A percentile compares a stretch with the other conserved stretches of the same genome.
phyloP scores from a whole-genome alignment of 2,888 invertebrate species.

The Priapulus caudatus region DNA sequence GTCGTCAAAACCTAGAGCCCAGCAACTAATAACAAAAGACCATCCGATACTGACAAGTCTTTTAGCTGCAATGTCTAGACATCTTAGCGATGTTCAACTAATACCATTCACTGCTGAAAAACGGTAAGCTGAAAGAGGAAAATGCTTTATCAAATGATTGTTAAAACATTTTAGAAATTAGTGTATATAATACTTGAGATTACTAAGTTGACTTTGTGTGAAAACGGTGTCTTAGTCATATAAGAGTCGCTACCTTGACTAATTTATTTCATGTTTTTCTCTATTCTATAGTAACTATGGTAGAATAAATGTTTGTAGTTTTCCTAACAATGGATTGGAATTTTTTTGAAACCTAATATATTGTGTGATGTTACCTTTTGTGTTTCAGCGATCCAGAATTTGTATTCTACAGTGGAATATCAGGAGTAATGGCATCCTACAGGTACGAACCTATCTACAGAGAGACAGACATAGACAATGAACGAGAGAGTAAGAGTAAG shows the following conservation, averaged over 20 bases:
- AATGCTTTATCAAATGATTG: background rate
- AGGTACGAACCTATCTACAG: too few species aligned
- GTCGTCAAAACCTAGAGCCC: slow-evolving; percentile 57
- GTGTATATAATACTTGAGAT: slow-evolving; percentile 10
- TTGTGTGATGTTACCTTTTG: slow-evolving; percentile 7
- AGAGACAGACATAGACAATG: too few species aligned
- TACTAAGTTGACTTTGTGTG: too few species aligned
- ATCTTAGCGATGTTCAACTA: slow-evolving; percentile 60
- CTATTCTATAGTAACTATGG: too few species aligned
- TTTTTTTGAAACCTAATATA: too few species aligned
- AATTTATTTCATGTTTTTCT: too few species aligned
- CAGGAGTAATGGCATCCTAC: slow-evolving; percentile 69
- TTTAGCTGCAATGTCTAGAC: slow-evolving; percentile 43
- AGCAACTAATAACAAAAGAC: slow-evolving; percentile 52
- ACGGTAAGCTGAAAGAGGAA: slow-evolving; percentile 25
- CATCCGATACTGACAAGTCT: slow-evolving; percentile 33
- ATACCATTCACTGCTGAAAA: slow-evolving; percentile 34
- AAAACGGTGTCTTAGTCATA: too few species aligned
- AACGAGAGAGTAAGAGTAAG: too few species aligned
- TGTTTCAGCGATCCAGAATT: slow-evolving; percentile 70
- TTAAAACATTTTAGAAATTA: slow-evolving; percentile 7
- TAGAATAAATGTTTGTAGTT: slow-evolving; percentile 12
- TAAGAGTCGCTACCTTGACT: too few species aligned
- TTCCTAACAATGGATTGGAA: slow-evolving; percentile 15
- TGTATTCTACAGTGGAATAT: slow-evolving; percentile 71